phyloP scores from a whole-genome alignment of 2,797 vertebrate species.

The Leuciscus waleckii region DNA sequence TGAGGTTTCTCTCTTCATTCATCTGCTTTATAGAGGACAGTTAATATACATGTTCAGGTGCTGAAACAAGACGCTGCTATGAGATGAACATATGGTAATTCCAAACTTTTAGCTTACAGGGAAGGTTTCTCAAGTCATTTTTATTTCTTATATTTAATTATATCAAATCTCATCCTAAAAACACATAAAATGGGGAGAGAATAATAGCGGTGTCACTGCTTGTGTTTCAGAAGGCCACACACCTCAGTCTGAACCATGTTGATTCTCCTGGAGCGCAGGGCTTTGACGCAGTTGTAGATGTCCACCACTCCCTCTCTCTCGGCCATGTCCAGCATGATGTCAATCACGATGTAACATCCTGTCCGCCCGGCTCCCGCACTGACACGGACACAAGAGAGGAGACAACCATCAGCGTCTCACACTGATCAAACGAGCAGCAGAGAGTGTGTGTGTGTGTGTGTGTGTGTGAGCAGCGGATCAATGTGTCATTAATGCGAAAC shows the following conservation, averaged over 20 bases:
- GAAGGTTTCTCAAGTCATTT: background rate
- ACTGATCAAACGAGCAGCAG: background rate
- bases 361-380: conserved; percentile 97
- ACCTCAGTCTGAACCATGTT: conserved; percentile 94
- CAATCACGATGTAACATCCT: conserved; percentile 98
- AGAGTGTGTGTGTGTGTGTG: background rate
- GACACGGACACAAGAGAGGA: conserved; percentile 3
- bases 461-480: too few relatives aligned
- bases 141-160: background rate
- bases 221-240: conserved; percentile 68
- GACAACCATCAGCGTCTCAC: background rate
- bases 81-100: background rate
- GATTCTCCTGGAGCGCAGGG: conserved; percentile 94
- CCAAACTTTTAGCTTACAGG: background rate
- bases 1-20: too few relatives aligned
- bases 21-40: background rate
- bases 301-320: conserved; percentile 98
- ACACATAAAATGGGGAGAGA: background rate
- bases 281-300: conserved; percentile 99
- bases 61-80: background rate
- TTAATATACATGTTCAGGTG: background rate
- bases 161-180: background rate
- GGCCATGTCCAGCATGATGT: conserved; percentile 99
- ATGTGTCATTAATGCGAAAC: too few relatives aligned
- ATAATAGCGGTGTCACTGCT: background rate